These are phyloP conservation scores for Drosophila pachea DNA, from an alignment of 1,140 invertebrate species.

Conservation along the genomic window DNA sequence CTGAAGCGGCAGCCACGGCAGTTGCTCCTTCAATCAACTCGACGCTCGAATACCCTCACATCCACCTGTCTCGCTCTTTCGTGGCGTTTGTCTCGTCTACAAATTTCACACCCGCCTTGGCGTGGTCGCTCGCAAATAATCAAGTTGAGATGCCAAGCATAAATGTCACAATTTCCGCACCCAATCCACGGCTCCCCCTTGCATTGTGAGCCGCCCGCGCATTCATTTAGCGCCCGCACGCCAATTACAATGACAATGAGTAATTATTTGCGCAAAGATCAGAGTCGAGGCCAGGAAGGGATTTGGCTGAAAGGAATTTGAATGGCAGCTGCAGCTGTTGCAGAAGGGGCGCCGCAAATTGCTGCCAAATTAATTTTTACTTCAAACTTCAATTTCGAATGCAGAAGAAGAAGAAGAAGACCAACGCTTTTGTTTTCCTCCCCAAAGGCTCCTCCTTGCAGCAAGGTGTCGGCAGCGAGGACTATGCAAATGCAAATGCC, in stretches of 20 bases:
- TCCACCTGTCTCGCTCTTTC: constrained; percentile 6
- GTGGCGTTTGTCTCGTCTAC: no score
- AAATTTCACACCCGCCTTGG: no score
- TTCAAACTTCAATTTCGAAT: constrained; percentile 64
- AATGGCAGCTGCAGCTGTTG: constrained; percentile 60
- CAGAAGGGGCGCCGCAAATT: constrained; percentile 39
- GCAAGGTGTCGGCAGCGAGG: constrained; percentile 28
- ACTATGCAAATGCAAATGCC: constrained; percentile 65
- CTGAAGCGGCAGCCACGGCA: no score
- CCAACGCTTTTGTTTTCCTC: constrained; percentile 57
- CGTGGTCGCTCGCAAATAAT: constrained; percentile 53
- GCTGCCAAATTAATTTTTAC: constrained; percentile 48
- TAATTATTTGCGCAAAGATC: constrained; percentile 72
- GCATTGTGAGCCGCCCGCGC: constrained; percentile 26
- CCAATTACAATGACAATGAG: constrained; percentile 77
- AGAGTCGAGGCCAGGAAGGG: constrained; percentile 29
- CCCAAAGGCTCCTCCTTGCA: neutral
- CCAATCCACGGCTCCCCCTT: no score
- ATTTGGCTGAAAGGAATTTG: constrained; percentile 51
- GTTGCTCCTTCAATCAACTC: neutral
- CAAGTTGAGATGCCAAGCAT: constrained; percentile 46
- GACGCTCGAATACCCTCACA: constrained; percentile 6
- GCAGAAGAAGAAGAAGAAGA: constrained; percentile 22
- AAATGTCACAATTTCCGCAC: constrained; percentile 35
- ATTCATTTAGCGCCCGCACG: constrained; percentile 73